Percentiles rank a stretch among this genome's conserved stretches.
Conservation (phyloP, 2,888 invertebrate species). For the Cheilosia pagana region DNA sequence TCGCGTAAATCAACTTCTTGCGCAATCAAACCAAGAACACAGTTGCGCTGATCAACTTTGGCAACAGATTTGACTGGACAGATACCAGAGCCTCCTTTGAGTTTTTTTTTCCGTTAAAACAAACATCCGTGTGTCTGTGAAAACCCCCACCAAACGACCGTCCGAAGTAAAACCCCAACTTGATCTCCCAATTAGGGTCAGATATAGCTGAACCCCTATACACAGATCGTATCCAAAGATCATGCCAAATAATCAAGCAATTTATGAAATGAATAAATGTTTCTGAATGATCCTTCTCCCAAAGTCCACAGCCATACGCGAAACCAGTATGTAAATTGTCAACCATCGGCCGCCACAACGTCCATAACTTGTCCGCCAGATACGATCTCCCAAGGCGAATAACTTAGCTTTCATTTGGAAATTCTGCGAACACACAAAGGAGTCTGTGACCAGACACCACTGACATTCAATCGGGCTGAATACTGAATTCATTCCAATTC, state of each 20-base stretch:
- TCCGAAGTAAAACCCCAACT: neutral
- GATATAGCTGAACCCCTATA: neutral
- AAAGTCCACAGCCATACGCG: neutral
- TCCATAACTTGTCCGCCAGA: conserved; percentile 63
- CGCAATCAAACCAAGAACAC: too few relatives aligned
- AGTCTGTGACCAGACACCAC: conserved; percentile 28
- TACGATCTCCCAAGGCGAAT: conserved; percentile 65
- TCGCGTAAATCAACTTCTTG: too few relatives aligned
- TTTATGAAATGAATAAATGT: conserved; percentile 46
- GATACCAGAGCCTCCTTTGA: too few relatives aligned
- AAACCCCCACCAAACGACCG: too few relatives aligned
- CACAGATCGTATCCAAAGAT: conserved; percentile 32
- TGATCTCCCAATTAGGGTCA: conserved; percentile 29
- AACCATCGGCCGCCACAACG: conserved; percentile 30
- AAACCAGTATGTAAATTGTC: conserved; percentile 57
- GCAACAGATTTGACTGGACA: too few relatives aligned
- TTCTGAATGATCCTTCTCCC: conserved; percentile 27
- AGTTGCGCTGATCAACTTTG: too few relatives aligned
- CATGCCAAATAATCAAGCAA: conserved; percentile 38
- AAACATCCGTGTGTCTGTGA: too few relatives aligned
- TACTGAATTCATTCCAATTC: conserved; percentile 37
- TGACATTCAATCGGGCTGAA: conserved; percentile 56
- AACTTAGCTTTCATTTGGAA: conserved; percentile 63
- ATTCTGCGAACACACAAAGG: conserved; percentile 67
- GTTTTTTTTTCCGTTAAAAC: too few relatives aligned